A percentile compares a stretch with the other conserved stretches of the same genome.
These are phyloP conservation scores for Caiman crocodilus DNA, from an alignment of 2,797 vertebrate species.

Conservation along the genomic window DNA sequence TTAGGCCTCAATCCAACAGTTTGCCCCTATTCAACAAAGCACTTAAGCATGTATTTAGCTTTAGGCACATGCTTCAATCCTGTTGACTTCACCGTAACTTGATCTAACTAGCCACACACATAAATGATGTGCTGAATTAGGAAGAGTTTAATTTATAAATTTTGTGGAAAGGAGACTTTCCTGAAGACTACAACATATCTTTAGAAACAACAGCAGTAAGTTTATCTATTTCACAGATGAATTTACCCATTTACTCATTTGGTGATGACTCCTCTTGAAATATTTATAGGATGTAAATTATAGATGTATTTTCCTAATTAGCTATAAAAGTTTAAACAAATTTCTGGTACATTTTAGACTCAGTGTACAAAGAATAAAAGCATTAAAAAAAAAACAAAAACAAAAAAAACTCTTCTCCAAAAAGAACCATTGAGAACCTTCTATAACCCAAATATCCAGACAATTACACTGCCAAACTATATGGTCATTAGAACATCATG, in stretches of 20 bases:
- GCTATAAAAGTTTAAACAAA: background rate
- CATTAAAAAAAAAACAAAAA: too few species aligned
- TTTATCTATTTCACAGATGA: background rate
- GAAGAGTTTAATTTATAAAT: background rate
- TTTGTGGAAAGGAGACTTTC: background rate
- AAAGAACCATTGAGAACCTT: background rate
- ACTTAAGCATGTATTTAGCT: background rate
- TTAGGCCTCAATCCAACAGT: background rate
- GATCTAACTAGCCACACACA: accelerated
- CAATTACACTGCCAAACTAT: background rate
- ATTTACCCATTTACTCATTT: background rate
- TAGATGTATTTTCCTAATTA: background rate
- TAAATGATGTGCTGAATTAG: background rate
- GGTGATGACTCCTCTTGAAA: background rate
- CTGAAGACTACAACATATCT: background rate
- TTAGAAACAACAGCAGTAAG: background rate
- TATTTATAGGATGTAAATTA: background rate
- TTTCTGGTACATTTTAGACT: accelerated
- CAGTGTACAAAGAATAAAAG: background rate
- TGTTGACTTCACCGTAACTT: background rate
- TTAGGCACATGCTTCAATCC: background rate
- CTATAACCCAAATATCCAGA: background rate
- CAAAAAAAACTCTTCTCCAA: background rate
- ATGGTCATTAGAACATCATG: background rate
- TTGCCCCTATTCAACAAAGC: background rate